These are phyloP conservation scores for Rhyacophila evoluta DNA, from an alignment of 2,888 invertebrate species.

Conservation along the genomic window DNA sequence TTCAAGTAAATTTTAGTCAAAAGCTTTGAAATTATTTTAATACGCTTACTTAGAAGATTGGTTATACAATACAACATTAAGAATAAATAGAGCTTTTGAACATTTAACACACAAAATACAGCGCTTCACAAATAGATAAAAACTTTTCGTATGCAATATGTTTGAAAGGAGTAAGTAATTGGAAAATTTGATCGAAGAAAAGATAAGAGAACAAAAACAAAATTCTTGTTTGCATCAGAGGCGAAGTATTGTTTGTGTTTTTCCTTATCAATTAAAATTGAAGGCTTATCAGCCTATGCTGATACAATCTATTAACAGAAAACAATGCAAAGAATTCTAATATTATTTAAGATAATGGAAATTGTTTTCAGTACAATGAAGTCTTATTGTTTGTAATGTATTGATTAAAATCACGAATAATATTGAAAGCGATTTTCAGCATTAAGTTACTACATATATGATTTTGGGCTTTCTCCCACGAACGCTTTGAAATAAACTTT, in stretches of 20 bases:
- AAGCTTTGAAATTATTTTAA: too few relatives aligned
- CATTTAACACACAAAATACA: too few relatives aligned
- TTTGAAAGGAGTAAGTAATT: neutral
- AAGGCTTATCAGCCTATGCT: neutral
- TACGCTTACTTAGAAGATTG: too few relatives aligned
- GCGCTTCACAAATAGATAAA: too few relatives aligned
- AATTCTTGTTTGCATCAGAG: neutral
- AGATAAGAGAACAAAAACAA: slow-evolving; percentile 1
- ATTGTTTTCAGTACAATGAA: neutral
- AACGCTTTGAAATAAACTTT: too few relatives aligned
- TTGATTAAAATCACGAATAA: too few relatives aligned
- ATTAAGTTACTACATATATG: too few relatives aligned
- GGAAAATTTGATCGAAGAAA: neutral
- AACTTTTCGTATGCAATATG: neutral
- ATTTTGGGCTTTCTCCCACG: too few relatives aligned
- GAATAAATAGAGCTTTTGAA: too few relatives aligned
- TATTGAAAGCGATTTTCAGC: too few relatives aligned
- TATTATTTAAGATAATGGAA: neutral
- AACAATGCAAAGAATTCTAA: neutral
- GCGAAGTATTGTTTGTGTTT: neutral
- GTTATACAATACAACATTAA: too few relatives aligned
- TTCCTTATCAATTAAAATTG: slow-evolving; percentile 12
- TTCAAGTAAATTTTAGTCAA: too few relatives aligned
- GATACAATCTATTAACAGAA: neutral
- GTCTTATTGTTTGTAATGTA: slow-evolving; percentile 1